Evolutionary conservation across 2,797 vertebrate genomes (phyloP).

Genomic region (Mormyrops boulengeri): DNA sequence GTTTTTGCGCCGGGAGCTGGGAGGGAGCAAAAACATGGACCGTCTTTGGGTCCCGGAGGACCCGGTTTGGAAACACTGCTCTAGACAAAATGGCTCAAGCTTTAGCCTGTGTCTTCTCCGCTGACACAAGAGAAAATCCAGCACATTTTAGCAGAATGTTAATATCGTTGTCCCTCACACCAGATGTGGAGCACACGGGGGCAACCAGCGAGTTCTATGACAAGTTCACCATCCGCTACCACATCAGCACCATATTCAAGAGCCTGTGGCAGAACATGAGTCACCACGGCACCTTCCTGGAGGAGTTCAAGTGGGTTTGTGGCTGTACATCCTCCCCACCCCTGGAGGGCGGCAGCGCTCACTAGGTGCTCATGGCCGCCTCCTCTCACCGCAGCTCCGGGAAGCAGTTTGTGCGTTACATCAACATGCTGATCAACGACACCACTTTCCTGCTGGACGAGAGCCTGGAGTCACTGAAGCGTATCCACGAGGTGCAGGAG

Average conservation of each 20-base stretch:
- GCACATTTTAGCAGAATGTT: not conserved
- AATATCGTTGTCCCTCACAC: not conserved
- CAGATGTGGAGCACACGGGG: constrained; percentile 95
- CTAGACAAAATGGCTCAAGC: not conserved
- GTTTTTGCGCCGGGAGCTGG: not conserved
- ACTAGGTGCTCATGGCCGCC: not conserved
- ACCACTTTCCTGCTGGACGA: constrained; percentile 97
- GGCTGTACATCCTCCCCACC: not conserved
- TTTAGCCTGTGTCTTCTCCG: not conserved
- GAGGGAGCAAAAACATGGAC: not conserved
- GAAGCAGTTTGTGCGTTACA: constrained; percentile 99
- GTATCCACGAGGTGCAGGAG: constrained; percentile 96
- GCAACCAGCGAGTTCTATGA: constrained; percentile 98
- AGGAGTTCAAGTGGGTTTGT: constrained; percentile 95
- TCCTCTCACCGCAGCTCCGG: constrained; percentile 69
- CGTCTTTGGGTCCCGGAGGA: not conserved
- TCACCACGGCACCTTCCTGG: constrained; percentile 96
- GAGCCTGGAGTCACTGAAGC: constrained; percentile 94
- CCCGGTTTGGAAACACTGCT: not conserved
- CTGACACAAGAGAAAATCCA: not conserved
- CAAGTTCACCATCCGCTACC: constrained; percentile 98
- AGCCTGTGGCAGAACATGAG: constrained; percentile 96
- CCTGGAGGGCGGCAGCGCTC: not conserved
- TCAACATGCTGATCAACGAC: constrained; percentile 99
- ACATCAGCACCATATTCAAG: constrained; percentile 99